Percentiles rank a stretch among this genome's conserved stretches.
These are phyloP conservation scores for Myodes glareolus DNA, from an alignment of 2,113 vertebrate genomes.

Conservation along the genomic window DNA sequence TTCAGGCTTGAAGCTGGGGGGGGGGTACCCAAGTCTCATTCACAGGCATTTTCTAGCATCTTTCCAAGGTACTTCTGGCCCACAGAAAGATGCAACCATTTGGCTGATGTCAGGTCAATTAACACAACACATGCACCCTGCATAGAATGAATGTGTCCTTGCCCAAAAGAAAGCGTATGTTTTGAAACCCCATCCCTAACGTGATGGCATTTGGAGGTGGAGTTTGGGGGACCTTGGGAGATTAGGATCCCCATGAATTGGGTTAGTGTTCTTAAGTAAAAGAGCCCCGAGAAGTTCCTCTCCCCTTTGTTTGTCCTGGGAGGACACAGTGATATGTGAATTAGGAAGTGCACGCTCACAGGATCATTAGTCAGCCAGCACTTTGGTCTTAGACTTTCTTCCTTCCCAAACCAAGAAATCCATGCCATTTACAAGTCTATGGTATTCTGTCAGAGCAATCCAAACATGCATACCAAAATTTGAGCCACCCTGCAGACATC, in stretches of 20 bases:
- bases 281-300: background rate
- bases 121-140: background rate
- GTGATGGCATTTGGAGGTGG: background rate
- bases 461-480: background rate
- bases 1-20: constrained; percentile 28
- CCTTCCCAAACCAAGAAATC: background rate
- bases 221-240: background rate
- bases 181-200: background rate
- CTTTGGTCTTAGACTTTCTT: background rate
- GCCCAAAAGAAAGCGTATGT: background rate
- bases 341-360: background rate
- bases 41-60: constrained; percentile 49
- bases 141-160: background rate
- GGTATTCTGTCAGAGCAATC: background rate
- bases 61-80: constrained; percentile 8
- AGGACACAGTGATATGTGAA: background rate
- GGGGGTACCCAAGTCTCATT: background rate
- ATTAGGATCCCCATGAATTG: background rate
- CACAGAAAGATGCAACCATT: background rate
- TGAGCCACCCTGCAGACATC: background rate
- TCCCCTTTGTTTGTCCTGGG: background rate
- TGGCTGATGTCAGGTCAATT: background rate
- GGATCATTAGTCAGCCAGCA: too few relatives aligned
- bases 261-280: background rate
- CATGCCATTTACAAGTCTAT: background rate